Conservation (phyloP, 1,140 invertebrate genomes). For the Sycophila sp. region DNA sequence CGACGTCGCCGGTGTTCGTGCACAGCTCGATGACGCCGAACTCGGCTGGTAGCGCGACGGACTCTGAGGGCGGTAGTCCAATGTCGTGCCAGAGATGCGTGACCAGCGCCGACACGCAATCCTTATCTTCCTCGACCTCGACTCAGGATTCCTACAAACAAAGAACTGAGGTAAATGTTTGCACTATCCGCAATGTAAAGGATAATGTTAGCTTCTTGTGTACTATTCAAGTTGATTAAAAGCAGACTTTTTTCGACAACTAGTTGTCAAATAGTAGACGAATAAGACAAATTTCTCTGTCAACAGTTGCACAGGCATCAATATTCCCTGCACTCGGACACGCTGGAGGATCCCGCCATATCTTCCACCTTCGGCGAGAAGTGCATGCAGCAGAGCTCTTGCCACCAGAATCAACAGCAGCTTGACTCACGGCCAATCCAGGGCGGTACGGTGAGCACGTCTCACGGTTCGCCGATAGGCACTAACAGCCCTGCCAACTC, state of each 20-base stretch:
- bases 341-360: slow-evolving; percentile 76
- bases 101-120: slow-evolving; percentile 53
- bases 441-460: slow-evolving; percentile 79
- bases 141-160: slow-evolving; percentile 57
- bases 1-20: slow-evolving; percentile 60
- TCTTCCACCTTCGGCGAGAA: slow-evolving; percentile 76
- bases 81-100: slow-evolving; percentile 55
- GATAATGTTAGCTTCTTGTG: background rate
- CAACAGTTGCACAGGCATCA: slow-evolving; percentile 54
- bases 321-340: slow-evolving; percentile 59
- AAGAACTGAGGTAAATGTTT: slow-evolving; percentile 28
- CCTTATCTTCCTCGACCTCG: slow-evolving; percentile 43
- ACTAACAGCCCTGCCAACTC: slow-evolving; percentile 62
- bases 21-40: slow-evolving; percentile 63
- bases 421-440: slow-evolving; percentile 75
- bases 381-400: slow-evolving; percentile 55
- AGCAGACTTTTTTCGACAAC: background rate
- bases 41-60: slow-evolving; percentile 50
- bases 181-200: background rate
- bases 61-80: slow-evolving; percentile 50
- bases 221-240: background rate
- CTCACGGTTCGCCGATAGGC: slow-evolving; percentile 75
- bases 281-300: background rate
- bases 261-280: no score
- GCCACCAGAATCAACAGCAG: slow-evolving; percentile 56